Evolutionary conservation across 1,140 invertebrate genomes (phyloP).

Genomic region (Arion vulgaris): DNA sequence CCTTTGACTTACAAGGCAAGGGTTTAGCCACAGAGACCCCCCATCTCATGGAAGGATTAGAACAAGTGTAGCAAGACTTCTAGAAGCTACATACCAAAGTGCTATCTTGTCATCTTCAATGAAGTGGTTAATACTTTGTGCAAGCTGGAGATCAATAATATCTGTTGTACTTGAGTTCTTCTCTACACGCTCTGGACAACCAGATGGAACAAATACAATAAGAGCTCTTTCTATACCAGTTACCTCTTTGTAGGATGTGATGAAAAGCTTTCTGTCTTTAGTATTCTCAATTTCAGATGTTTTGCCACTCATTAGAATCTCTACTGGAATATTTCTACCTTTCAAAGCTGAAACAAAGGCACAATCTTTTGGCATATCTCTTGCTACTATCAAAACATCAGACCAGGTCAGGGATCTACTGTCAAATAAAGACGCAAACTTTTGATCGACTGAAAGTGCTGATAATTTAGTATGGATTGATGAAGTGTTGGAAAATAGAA

Average conservation of each 20-base stretch:
- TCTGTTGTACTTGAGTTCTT: neutral
- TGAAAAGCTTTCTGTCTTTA: slow-evolving; percentile 4
- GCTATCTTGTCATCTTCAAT: slow-evolving; percentile 25
- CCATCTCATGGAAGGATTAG: slow-evolving; percentile 37
- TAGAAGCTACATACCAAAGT: slow-evolving; percentile 42
- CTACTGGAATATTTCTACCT: slow-evolving; percentile 15
- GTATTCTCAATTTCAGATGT: slow-evolving; percentile 25
- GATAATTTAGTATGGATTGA: neutral
- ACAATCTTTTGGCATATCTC: neutral
- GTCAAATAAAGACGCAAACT: neutral
- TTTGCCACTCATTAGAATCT: slow-evolving; percentile 8
- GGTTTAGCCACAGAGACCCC: too few species aligned
- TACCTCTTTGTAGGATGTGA: slow-evolving; percentile 34
- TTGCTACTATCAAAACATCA: slow-evolving; percentile 39
- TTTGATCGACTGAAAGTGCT: neutral
- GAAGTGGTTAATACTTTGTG: slow-evolving; percentile 14
- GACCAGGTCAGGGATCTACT: slow-evolving; percentile 3
- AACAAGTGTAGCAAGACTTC: slow-evolving; percentile 36
- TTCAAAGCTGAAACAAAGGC: slow-evolving; percentile 9
- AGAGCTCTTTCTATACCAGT: slow-evolving; percentile 39
- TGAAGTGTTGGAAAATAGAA: neutral
- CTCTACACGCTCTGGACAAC: slow-evolving; percentile 1
- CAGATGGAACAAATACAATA: slow-evolving; percentile 40
- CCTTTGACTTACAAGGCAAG: too few species aligned
- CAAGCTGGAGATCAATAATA: slow-evolving; percentile 32